These are phyloP conservation scores for Prunella strophiata DNA, from an alignment of 2,797 vertebrate genomes.

Conservation along the genomic window DNA sequence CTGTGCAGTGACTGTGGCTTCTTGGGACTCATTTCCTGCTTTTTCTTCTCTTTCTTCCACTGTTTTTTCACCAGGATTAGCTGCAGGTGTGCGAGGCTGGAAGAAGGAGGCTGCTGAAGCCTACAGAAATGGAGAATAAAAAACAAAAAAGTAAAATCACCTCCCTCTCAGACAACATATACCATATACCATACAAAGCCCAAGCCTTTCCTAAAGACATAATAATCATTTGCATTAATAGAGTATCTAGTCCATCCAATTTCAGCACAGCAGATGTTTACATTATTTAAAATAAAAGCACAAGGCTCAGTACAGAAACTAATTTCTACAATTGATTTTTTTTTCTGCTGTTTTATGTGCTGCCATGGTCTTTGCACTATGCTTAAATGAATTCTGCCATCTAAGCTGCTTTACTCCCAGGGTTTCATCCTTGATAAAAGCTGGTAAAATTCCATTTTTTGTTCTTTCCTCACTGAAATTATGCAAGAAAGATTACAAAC, in stretches of 20 bases:
- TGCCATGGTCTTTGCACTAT: neutral
- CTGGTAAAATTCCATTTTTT: neutral
- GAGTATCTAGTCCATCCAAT: neutral
- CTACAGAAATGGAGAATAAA: slow-evolving; percentile 20
- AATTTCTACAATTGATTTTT: neutral
- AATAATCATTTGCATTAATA: neutral
- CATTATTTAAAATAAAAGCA: neutral
- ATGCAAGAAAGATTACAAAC: neutral
- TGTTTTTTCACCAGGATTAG: slow-evolving; percentile 65
- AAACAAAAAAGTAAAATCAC: neutral
- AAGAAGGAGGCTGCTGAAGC: slow-evolving; percentile 83
- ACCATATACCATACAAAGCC: neutral
- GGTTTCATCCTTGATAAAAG: neutral
- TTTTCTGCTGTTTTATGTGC: neutral
- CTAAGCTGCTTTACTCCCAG: neutral
- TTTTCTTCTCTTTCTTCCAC: slow-evolving; percentile 68
- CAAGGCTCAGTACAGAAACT: neutral
- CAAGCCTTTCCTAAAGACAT: neutral
- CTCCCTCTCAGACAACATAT: neutral
- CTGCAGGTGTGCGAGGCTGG: slow-evolving; percentile 73
- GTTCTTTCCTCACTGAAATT: neutral
- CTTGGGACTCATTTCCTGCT: slow-evolving; percentile 16
- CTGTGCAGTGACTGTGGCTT: slow-evolving; percentile 50
- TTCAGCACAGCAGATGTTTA: neutral
- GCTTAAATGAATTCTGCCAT: neutral